Evolutionary conservation across 2,888 invertebrate species (phyloP), one percentile per base, ranked within the genome.

Genomic region (Drosophila kanekoi): DNA sequence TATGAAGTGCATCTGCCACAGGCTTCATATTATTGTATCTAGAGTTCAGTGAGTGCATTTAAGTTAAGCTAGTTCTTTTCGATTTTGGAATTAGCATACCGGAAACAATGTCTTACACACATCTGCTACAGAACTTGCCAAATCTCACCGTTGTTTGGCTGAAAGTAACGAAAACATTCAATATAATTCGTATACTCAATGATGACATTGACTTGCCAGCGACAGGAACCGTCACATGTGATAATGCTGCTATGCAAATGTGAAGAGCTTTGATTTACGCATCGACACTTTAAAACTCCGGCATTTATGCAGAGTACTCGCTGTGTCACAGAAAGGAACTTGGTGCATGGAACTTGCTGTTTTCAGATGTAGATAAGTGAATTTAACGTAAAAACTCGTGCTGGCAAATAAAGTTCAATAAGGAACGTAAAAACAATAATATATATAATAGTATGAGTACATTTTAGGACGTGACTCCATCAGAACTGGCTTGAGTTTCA

Each of bases 341-440:
- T 71, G 76, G 74, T 77, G 79, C 79, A 70, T 67, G 49, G n/a
- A n/a, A 57, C 62, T 72, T 72, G 71, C 65, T 75, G 72, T 72
- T 77, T 71, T 70, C 71, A 38, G 37, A 20, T 56, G 74, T 58
- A 43, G 62, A 58, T 76, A 51, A 40, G 32, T 43, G 41, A 20
- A 37, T 33, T 37, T 52, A 58, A 74, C 54, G 14, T 40, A 33
- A 52, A 57, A 52, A 43, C 61, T 69, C 38, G 23, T 49, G 47
- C 52, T 49, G 60, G n/a, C 48, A 53, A 49, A 69, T 41, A 33
- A 48, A 48, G 14, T 52, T 57, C 51, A 23, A 40, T 52, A 37
- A 53, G 37, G 41, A 51, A 63, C 37, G 60, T 35, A 45, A 45
- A 6, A n/a, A 16, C 40, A 63, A 59, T 20, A 59, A 28, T 28